phyloP scores from a whole-genome alignment of 2,113 vertebrate genomes.

The Empidonax traillii region DNA sequence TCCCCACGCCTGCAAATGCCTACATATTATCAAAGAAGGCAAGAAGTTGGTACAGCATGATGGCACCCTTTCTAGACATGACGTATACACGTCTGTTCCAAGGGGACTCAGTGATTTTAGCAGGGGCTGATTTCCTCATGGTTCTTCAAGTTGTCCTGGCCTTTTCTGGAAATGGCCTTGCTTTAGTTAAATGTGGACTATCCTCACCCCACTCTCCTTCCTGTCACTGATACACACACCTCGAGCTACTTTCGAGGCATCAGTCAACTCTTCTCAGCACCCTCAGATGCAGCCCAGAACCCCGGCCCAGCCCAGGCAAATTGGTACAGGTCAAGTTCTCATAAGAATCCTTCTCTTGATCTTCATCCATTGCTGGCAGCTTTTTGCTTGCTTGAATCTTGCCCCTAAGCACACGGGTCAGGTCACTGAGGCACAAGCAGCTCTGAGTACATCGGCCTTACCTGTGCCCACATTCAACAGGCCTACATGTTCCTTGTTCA shows the following conservation, averaged over 20 bases:
- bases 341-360: not conserved
- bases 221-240: not conserved
- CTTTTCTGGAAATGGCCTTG: not conserved
- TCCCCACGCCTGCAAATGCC: not conserved
- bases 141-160: not conserved
- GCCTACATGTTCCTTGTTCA: not conserved
- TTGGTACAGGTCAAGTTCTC: not conserved
- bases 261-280: not conserved
- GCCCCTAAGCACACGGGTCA: fast-evolving
- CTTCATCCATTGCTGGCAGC: not conserved
- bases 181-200: not conserved
- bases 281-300: not conserved
- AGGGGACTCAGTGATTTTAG: not conserved
- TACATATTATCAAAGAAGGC: not conserved
- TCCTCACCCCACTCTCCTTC: not conserved
- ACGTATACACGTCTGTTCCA: not conserved
- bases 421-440: not conserved
- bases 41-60: not conserved
- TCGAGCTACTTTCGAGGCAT: not conserved
- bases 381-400: not conserved
- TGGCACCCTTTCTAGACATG: not conserved
- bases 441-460: not conserved
- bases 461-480: not conserved
- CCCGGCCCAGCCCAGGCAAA: not conserved
- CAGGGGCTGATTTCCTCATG: not conserved